These are phyloP conservation scores for Hirtodrosophila trivittata DNA, from an alignment of 2,888 invertebrate genomes.

Conservation along the genomic window DNA sequence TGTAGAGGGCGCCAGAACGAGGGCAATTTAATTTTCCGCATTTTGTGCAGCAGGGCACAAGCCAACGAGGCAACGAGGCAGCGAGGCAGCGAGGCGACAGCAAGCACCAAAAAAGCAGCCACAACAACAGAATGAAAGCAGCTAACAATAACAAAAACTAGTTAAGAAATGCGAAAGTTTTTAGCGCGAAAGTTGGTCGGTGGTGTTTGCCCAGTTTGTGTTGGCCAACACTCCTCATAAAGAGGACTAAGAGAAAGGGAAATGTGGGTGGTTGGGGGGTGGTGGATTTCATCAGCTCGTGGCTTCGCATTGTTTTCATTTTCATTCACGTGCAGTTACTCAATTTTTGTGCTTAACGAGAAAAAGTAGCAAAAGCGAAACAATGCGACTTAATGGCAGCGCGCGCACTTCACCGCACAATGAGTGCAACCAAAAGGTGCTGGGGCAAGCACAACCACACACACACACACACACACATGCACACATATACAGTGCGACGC, in stretches of 20 bases:
- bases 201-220: slow-evolving; percentile 23
- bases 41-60: slow-evolving; percentile 57
- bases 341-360: slow-evolving; percentile 68
- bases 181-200: slow-evolving; percentile 72
- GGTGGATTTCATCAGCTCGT: slow-evolving; percentile 4
- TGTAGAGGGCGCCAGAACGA: slow-evolving; percentile 35
- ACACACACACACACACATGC: slow-evolving; percentile 1
- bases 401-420: slow-evolving; percentile 51
- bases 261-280: slow-evolving; percentile 7
- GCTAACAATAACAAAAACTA: slow-evolving; percentile 77
- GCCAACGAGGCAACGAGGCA: too few species aligned
- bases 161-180: slow-evolving; percentile 80
- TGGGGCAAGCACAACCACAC: slow-evolving; percentile 11
- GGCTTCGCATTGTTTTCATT: slow-evolving; percentile 68
- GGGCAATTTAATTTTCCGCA: slow-evolving; percentile 80
- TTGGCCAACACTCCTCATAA: slow-evolving; percentile 14
- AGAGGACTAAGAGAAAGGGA: background rate
- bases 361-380: slow-evolving; percentile 58
- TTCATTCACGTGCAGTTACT: slow-evolving; percentile 79
- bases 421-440: slow-evolving; percentile 51
- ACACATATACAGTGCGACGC: slow-evolving; percentile 58
- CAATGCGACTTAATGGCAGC: slow-evolving; percentile 71
- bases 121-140: slow-evolving; percentile 35
- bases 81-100: slow-evolving; percentile 38
- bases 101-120: slow-evolving; percentile 45